Percentiles rank a stretch among this genome's conserved stretches.
Evolutionary conservation across 2,113 vertebrate genomes (phyloP).

Genomic region (Penelope pileata): DNA sequence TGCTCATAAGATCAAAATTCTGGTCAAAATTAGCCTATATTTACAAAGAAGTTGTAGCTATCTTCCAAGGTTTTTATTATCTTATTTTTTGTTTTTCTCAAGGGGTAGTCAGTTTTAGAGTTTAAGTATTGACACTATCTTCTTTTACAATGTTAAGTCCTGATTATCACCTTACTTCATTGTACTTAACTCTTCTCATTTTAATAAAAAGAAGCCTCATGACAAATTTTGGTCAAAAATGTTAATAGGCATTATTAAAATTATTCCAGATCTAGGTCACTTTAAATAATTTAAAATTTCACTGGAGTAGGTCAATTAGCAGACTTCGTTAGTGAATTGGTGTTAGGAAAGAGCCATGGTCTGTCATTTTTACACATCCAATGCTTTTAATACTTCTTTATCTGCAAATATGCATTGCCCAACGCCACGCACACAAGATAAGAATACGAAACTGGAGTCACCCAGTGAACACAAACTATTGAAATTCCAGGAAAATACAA

Average conservation of each 20-base stretch:
- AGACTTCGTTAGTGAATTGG: neutral
- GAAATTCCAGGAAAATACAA: neutral
- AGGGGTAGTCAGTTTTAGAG: neutral
- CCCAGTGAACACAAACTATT: neutral
- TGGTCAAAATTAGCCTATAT: neutral
- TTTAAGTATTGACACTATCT: neutral
- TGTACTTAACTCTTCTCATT: neutral
- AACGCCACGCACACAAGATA: too few relatives aligned
- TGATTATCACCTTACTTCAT: too few relatives aligned
- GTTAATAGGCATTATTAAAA: neutral
- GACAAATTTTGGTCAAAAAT: neutral
- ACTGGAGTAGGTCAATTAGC: neutral
- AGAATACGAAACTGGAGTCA: neutral
- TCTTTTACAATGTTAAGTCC: too few relatives aligned
- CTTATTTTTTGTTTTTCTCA: neutral
- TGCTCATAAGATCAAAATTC: neutral
- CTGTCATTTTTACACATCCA: neutral
- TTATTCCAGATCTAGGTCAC: fast-evolving
- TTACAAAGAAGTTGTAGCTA: neutral
- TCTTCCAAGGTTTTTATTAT: neutral
- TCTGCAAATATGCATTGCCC: neutral
- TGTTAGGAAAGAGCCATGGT: neutral
- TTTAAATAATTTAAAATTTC: neutral
- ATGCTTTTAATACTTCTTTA: neutral
- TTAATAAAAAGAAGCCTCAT: neutral